Conservation (phyloP, 2,888 invertebrate species). For the Pollenia griseotomentosa region DNA sequence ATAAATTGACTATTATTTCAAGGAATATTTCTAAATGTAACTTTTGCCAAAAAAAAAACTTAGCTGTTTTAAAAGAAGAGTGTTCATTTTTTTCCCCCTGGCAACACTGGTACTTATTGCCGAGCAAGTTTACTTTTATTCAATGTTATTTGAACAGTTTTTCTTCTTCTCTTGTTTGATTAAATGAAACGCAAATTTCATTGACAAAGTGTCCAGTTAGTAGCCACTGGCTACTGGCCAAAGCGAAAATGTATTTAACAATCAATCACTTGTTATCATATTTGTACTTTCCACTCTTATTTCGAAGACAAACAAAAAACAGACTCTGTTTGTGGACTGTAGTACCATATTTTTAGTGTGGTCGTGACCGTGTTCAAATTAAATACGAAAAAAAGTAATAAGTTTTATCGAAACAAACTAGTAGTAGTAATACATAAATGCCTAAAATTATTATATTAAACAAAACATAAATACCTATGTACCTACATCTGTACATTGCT, state of each 20-base stretch:
- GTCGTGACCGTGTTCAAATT: slow-evolving; percentile 44
- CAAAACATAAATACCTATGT: too few species aligned
- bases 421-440: neutral
- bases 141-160: slow-evolving; percentile 10
- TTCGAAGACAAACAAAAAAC: slow-evolving; percentile 1
- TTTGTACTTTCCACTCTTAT: slow-evolving; percentile 3
- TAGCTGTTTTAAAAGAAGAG: too few species aligned
- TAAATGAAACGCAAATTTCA: slow-evolving; percentile 1
- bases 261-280: slow-evolving; percentile 21
- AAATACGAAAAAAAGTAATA: slow-evolving; percentile 28
- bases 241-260: slow-evolving; percentile 13
- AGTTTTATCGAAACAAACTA: slow-evolving; percentile 16
- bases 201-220: slow-evolving; percentile 24
- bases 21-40: too few species aligned
- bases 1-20: too few species aligned
- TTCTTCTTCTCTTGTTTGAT: neutral
- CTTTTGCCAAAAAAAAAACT: too few species aligned
- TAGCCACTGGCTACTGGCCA: neutral
- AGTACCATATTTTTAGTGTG: slow-evolving; percentile 25
- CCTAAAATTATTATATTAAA: too few species aligned
- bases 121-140: neutral
- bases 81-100: too few species aligned
- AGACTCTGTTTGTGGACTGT: slow-evolving; percentile 3
- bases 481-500: too few species aligned
- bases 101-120: too few species aligned